A percentile compares a stretch with the other conserved stretches of the same genome.
Conservation (phyloP, 1,140 invertebrate species). For the Drosophila eugracilis region DNA sequence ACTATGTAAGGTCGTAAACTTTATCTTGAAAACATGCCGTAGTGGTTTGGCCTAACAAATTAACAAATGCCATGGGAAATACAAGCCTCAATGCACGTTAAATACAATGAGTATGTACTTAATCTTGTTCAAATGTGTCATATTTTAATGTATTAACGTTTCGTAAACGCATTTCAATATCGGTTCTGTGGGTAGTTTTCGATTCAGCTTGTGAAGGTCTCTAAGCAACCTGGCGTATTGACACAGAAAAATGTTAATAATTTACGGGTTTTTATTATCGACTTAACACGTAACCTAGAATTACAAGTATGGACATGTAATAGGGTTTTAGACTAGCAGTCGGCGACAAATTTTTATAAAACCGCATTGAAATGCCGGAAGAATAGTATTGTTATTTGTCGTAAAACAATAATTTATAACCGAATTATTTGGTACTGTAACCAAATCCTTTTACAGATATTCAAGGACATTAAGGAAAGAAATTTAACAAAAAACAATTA, state of each 20-base stretch:
- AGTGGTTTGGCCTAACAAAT: slow-evolving; percentile 30
- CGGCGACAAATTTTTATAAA: slow-evolving; percentile 25
- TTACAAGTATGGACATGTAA: slow-evolving; percentile 60
- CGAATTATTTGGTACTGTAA: neutral
- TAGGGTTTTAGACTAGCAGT: slow-evolving; percentile 49
- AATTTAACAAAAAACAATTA: slow-evolving; percentile 10
- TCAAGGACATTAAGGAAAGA: slow-evolving; percentile 4
- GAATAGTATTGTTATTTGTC: slow-evolving; percentile 11
- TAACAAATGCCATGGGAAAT: slow-evolving; percentile 34
- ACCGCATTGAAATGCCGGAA: slow-evolving; percentile 41
- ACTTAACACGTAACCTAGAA: slow-evolving; percentile 56
- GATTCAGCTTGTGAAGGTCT: slow-evolving; percentile 23
- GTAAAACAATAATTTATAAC: slow-evolving; percentile 23
- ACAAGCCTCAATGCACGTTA: slow-evolving; percentile 11
- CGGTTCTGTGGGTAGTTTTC: slow-evolving; percentile 35
- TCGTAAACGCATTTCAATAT: slow-evolving; percentile 21
- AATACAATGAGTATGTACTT: slow-evolving; percentile 12
- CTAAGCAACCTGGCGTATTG: neutral
- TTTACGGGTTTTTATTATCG: slow-evolving; percentile 49
- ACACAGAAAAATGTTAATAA: slow-evolving; percentile 15
- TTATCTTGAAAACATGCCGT: slow-evolving; percentile 10
- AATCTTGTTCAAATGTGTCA: slow-evolving; percentile 6
- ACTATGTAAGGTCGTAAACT: neutral
- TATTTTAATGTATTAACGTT: slow-evolving; percentile 13
- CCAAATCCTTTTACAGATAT: slow-evolving; percentile 2